A percentile compares a stretch with the other conserved stretches of the same genome.
phyloP scores from a whole-genome alignment of 2,113 vertebrate genomes.

The Xiphophorus hellerii region DNA sequence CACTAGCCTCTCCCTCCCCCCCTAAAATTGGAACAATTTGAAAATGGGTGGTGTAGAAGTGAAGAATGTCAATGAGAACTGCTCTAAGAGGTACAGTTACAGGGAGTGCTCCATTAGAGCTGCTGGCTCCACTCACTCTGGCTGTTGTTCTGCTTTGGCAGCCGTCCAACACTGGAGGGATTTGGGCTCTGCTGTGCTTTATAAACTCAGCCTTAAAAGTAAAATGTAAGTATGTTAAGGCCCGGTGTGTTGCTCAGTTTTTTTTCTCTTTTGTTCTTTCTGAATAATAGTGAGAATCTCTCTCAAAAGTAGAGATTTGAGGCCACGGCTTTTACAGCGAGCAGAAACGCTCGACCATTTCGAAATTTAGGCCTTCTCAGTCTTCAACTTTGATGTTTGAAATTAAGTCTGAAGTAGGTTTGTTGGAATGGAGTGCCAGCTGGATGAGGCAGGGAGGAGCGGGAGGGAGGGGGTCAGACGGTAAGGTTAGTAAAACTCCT shows the following conservation, averaged over 20 bases:
- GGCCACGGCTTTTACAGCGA: slow-evolving; percentile 17
- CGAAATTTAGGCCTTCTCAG: slow-evolving; percentile 40
- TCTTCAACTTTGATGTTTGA: slow-evolving; percentile 54
- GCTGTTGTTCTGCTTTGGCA: slow-evolving; percentile 64
- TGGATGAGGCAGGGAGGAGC: slow-evolving; percentile 27
- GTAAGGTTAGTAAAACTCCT: slow-evolving; percentile 44
- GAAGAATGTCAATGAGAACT: slow-evolving; percentile 29
- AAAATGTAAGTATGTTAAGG: slow-evolving; percentile 21
- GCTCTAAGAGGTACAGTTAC: slow-evolving; percentile 50
- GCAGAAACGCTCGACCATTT: slow-evolving; percentile 33
- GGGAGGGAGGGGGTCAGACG: slow-evolving; percentile 3
- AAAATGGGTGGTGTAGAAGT: slow-evolving; percentile 13
- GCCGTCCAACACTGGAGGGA: slow-evolving; percentile 59
- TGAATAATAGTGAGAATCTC: not conserved
- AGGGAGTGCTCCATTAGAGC: slow-evolving; percentile 50
- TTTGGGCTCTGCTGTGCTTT: slow-evolving; percentile 52
- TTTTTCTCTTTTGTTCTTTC: no score
- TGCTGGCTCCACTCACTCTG: slow-evolving; percentile 59
- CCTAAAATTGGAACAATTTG: not conserved
- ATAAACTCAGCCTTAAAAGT: slow-evolving; percentile 44
- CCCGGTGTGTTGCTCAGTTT: slow-evolving; percentile 15
- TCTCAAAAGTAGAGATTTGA: not conserved
- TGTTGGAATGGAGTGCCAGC: slow-evolving; percentile 64
- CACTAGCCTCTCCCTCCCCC: not conserved
- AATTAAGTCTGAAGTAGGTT: slow-evolving; percentile 44